Evolutionary conservation across 2,888 invertebrate genomes (phyloP).

Genomic region (Clepsis dumicolana): DNA sequence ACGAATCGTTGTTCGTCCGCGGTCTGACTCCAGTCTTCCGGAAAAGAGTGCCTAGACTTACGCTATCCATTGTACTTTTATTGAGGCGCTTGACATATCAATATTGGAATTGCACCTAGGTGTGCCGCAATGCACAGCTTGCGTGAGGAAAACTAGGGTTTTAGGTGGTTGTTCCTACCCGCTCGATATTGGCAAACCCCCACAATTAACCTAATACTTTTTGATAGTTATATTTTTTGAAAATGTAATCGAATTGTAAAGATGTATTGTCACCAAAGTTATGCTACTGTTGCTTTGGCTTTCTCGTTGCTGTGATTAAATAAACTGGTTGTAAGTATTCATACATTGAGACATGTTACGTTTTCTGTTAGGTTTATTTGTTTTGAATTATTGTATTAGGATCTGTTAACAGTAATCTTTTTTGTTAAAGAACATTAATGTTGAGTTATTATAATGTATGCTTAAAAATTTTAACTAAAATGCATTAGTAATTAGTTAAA

Average conservation of each 20-base stretch:
- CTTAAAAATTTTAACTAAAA: conserved; percentile 13
- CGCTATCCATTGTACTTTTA: conserved; percentile 39
- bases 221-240: conserved; percentile 64
- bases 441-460: conserved; percentile 12
- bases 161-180: conserved; percentile 66
- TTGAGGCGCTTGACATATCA: conserved; percentile 75
- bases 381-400: conserved; percentile 44
- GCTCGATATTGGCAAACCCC: conserved; percentile 84
- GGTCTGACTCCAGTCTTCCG: conserved; percentile 21
- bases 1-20: conserved; percentile 7
- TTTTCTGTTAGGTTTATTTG: conserved; percentile 49
- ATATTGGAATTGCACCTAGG: conserved; percentile 66
- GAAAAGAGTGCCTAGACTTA: conserved; percentile 67
- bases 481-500: conserved; percentile 32
- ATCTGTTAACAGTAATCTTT: conserved; percentile 33
- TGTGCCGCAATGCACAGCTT: conserved; percentile 79
- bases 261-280: conserved; percentile 56
- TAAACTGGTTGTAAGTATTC: conserved; percentile 55
- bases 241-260: conserved; percentile 53
- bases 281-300: conserved; percentile 76
- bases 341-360: conserved; percentile 43
- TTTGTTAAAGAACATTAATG: conserved; percentile 1
- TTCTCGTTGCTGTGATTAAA: conserved; percentile 72
- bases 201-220: conserved; percentile 70
- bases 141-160: conserved; percentile 53